A percentile compares a stretch with the other conserved stretches of the same genome.
These are phyloP conservation scores for Troides oblongomaculatus DNA, from an alignment of 2,888 invertebrate species.

Conservation along the genomic window DNA sequence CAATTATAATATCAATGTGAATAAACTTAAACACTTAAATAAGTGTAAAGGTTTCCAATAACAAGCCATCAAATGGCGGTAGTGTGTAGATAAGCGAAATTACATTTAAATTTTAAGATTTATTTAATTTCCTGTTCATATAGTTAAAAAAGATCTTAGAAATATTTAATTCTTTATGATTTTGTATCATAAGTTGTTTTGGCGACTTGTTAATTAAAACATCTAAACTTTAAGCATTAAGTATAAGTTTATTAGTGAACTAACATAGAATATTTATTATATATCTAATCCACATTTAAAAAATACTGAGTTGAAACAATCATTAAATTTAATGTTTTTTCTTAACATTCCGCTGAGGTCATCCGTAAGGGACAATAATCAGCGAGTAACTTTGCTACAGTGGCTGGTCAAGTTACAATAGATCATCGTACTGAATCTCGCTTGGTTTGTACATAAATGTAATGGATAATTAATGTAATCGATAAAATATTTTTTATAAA, in stretches of 20 bases:
- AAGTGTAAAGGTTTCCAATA: background rate
- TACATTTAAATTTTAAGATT: background rate
- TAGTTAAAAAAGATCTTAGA: background rate
- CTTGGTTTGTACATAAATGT: conserved; percentile 37
- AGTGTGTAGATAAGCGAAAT: background rate
- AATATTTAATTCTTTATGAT: background rate
- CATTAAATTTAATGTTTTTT: no score
- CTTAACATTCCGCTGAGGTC: conserved; percentile 14
- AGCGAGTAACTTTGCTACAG: conserved; percentile 1
- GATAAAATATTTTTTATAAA: conserved; percentile 42
- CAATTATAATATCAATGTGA: background rate
- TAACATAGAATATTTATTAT: background rate
- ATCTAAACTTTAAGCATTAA: background rate
- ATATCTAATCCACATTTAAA: background rate
- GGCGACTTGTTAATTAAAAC: background rate
- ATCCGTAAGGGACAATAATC: conserved; percentile 37
- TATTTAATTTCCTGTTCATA: background rate
- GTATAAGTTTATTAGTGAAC: background rate
- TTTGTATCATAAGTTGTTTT: background rate
- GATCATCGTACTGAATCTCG: conserved; percentile 38
- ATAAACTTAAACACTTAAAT: background rate
- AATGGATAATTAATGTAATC: conserved; percentile 29
- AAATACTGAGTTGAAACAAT: no score
- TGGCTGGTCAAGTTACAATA: conserved; percentile 14
- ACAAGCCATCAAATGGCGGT: conserved; percentile 1